Evolutionary conservation across 1,140 invertebrate species (phyloP), one percentile per base, ranked within the genome.

Genomic region (Drosophila saltans): DNA sequence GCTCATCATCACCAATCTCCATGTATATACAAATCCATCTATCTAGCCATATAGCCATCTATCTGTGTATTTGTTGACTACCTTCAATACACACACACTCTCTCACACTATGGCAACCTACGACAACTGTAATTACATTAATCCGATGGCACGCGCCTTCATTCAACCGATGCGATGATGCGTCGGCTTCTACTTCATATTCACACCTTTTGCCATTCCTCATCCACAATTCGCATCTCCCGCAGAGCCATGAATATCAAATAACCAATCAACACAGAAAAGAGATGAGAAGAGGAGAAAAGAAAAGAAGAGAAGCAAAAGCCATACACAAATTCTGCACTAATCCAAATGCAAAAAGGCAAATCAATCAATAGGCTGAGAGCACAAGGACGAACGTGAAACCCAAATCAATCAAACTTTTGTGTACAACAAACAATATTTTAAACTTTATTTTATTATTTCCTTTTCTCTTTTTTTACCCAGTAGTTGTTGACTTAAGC

Each of bases 361-460:
- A 66, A 88, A 86, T 86, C 83, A 88, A 88, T 86, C 83, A 86
- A 88, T 80, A 59, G 66, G 48, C 43, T 52, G 48, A 52, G 55
- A 59, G 26, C 52, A 72, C 73, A 77, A 69, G 66, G 79, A 65
- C 64, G 72, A 84, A 89, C 57, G 39, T 59, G 57, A 59, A 21
- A 59, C 83, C 77, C 84, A 75, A 88, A 88, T 88, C 83, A 88
- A 88, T 88, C 84, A 88, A 88, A 86, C 73, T 89, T 80, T 78
- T 85, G 78, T 86, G 48, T 81, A 64, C 55, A 36, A 7, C 30
- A 65, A 68, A 72, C 68, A 75, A 72, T 86, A 83, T 89, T 88
- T 79, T 72, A 80, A 77, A 73, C 66, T 80, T 73, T 77, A 30
- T 52, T 43, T 63, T 70, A 62, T 43, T 63, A 30, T 63, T n/a